These are phyloP conservation scores for Hirtodrosophila trivittata DNA, from an alignment of 2,888 invertebrate species.

Conservation along the genomic window DNA sequence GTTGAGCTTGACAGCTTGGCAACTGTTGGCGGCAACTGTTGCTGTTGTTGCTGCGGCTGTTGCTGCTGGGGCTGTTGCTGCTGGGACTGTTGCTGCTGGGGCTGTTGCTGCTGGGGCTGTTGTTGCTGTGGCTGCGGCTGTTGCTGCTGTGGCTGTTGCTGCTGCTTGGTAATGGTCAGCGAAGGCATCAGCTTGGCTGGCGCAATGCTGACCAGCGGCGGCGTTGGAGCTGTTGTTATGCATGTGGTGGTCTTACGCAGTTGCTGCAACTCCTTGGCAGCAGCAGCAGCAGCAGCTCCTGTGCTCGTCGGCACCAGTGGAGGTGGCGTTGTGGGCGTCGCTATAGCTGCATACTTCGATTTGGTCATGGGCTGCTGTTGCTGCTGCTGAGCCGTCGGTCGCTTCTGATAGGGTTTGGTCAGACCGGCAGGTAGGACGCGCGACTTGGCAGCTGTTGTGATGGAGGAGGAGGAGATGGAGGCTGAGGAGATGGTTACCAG, in stretches of 20 bases:
- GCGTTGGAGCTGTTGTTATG: conserved; percentile 63
- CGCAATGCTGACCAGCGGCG: conserved; percentile 80
- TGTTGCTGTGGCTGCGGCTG: conserved; percentile 16
- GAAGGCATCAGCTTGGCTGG: conserved; percentile 63
- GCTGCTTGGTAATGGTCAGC: conserved; percentile 52
- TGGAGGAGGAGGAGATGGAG: conserved; percentile 53
- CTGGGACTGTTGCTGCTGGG: conserved; percentile 20
- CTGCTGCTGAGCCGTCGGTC: conserved; percentile 38
- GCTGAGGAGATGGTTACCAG: conserved; percentile 62
- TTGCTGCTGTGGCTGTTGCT: conserved; percentile 26
- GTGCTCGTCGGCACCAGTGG: conserved; percentile 78
- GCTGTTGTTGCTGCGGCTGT: conserved; percentile 23
- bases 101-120: conserved; percentile 22
- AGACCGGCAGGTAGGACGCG: conserved; percentile 48
- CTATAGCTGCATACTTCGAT: conserved; percentile 70
- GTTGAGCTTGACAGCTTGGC: conserved; percentile 54
- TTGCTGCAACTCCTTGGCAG: conserved; percentile 57
- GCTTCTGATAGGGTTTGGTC: conserved; percentile 80
- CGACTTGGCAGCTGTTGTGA: conserved; percentile 28
- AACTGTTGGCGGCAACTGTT: conserved; percentile 27
- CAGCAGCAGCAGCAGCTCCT: conserved; percentile 30
- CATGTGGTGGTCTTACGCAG: conserved; percentile 54
- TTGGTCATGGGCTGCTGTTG: conserved; percentile 48
- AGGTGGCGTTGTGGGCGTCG: conserved; percentile 80
- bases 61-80: conserved; percentile 16